Base-by-base conservation (phyloP, 2,888 invertebrate genomes). In the Campoplex capitator region DNA sequence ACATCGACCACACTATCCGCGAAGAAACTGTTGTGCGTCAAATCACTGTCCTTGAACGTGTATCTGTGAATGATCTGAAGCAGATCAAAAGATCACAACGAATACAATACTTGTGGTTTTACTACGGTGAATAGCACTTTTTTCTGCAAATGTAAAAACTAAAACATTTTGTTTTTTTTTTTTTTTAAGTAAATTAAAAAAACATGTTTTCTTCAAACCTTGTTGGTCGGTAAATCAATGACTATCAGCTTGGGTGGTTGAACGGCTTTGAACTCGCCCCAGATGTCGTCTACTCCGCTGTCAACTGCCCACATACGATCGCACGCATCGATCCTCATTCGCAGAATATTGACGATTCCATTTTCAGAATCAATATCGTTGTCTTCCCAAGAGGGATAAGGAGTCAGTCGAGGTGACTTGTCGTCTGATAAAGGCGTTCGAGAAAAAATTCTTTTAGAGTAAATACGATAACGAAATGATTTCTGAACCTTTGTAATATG, bases 241-340 rank as follows among this genome's bases (percentile, higher is more conserved):
- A 96, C 96, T 65, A 95, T 91, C 67, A 97, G 95, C 0, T 97
- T 96, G 9, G 97, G 96, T 0, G 95, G 95, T 86, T 96, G 96
- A 16, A 94, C 88, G 38, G 92, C 87, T 23, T 91, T 91, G 11
- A 89, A 91, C 92, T 95, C 94, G 92, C 97, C 97, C 76, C 96
- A 94, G 94, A 97, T 97, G 92, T 97, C 97, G 65, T 97, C 96
- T 56, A 97, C 94, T 79, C 97, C 98, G 0, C 97, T 96, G 92
- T 98, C 98, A 94, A 98, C 95, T 7, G 97, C 97, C 98, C 98
- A 98, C 11, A 98, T 95, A 68, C 98, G 96, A 93, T 97, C 97
- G 91, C 98, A 98, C 7, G 95, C 95, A 92, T 98, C 98, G 0
- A 97, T 96, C 88, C 95, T 96, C 35, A 97, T 95, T 86, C 98